Base-by-base conservation (phyloP, 2,113 vertebrate genomes). In the Calonectris borealis region DNA sequence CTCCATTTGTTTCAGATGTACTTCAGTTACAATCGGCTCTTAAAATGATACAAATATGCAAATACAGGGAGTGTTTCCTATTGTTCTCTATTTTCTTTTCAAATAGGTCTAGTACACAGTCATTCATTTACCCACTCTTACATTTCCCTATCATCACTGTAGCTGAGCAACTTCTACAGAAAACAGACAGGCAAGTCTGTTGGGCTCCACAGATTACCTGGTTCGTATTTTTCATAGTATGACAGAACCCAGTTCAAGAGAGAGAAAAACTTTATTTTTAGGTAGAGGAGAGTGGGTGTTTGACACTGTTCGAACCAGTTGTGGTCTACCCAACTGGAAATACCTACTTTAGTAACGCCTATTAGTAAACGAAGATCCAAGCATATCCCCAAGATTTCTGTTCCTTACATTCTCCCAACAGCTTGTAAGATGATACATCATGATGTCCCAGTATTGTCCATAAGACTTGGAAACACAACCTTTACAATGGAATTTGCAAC, bases 381-480 rank as follows among this genome's bases (percentile, higher is more conserved):
- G 44, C 34, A 22, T n/a, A 44, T 38, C 8, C 25, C 20, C 48
- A 40, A 61, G 44, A 13, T 34, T 76, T 86, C 69, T 65, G 40
- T 3, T 38, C 73, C 57, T 68, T 49, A 19, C 25, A 13, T 9
- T 49, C 17, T 48, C 44, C 46, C 65, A 44, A 9, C 2, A 57
- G 25, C 44, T 19, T 6, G 3, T 36, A 34, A 54, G 11, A 32
- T 16, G 18, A 31, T 9, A 17, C 11, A 9, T 5, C 9, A 1
- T 7, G 15, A 9, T 42, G 22, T 29, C 51, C 1, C 1, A 31
- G 2, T 6, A 27, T 19, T 48, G 48, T 24, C 22, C 34, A n/a
- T 46, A 49, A 24, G 32, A 46, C 49, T 85, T 26, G 8, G 2
- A 51, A 90, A 70, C 21, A 26, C 34, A 79, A 4, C 44, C 70